Evolutionary conservation across 2,113 vertebrate genomes (phyloP), one percentile per base, ranked within the genome.

Genomic region (Crotophaga sulcirostris): DNA sequence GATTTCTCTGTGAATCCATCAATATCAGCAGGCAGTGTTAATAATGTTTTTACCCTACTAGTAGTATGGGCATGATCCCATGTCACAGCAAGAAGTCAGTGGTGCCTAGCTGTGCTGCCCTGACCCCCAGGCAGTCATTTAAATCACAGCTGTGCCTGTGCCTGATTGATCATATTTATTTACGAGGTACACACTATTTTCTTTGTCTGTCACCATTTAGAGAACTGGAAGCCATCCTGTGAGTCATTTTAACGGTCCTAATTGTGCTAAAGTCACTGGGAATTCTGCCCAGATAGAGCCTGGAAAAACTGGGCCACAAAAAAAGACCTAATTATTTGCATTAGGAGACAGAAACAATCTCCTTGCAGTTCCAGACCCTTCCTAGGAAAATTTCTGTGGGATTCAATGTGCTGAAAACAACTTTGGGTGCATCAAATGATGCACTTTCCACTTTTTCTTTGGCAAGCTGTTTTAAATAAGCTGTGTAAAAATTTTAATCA

Each of bases 381-480:
- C 33, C 44, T 87, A 84, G 67, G 88, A 91, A 87, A 55, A 60
- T 25, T 64, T 84, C 63, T 56, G 51, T 63, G 76, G 76, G 44
- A 52, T 3, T 56, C 38, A 87, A 74, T 47, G 36, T 45, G 34
- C 79, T 76, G 85, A 83, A 93, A 91, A 82, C 9, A 11, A 17
- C 36, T 54, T 51, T 11, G 23, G 18, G 5, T 78, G 49, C 59
- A 80, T 2, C 11, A 3, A 84, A 16, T 63, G 49, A 69, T 77
- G 72, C 13, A 18, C 73, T 81, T 87, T 51, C 36, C n/a, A 72
- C 23, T 58, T 59, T 33, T 93, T 44, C 55, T 81, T 5, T 5
- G 21, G 45, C 40, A 90, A 82, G 33, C 19, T 49, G 12, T 87
- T 81, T 86, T 51, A 90, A 95, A 93, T 80, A 90, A 94, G 80